Percentiles rank a stretch among this genome's conserved stretches.
Conservation (phyloP, 2,888 invertebrate species). For the Norana najaformis region DNA sequence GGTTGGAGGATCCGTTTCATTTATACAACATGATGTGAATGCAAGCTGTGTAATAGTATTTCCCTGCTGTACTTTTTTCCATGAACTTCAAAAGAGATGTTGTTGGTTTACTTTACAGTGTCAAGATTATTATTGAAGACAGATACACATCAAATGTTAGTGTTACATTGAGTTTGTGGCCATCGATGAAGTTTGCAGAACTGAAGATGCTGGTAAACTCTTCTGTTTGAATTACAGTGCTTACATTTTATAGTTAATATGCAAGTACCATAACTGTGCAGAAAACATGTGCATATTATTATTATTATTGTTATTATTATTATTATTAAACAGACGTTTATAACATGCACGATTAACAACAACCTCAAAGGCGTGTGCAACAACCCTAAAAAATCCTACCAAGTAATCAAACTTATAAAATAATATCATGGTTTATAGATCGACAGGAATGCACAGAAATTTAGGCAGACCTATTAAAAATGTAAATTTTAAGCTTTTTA, state of each 20-base stretch:
- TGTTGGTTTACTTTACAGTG: not conserved
- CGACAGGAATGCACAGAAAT: no score
- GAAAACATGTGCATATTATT: no score
- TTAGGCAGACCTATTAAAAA: no score
- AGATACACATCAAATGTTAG: not conserved
- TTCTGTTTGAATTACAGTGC: not conserved
- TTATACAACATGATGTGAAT: not conserved
- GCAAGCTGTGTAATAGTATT: no score
- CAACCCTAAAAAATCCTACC: no score
- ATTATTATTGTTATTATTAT: no score
- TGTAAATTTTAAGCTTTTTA: no score
- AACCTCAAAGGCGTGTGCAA: no score
- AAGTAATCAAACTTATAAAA: no score
- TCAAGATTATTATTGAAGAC: constrained; percentile 10
- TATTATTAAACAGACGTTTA: no score
- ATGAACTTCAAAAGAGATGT: not conserved
- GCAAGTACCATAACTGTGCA: not conserved
- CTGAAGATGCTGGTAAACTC: not conserved
- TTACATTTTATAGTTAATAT: not conserved
- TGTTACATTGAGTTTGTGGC: not conserved
- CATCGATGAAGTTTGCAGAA: constrained; percentile 1
- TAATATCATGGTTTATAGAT: no score
- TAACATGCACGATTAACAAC: no score
- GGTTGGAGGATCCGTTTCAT: not conserved
- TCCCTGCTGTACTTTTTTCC: not conserved